These are phyloP conservation scores for Tenodera sinensis DNA, from an alignment of 2,888 invertebrate species.

Conservation along the genomic window DNA sequence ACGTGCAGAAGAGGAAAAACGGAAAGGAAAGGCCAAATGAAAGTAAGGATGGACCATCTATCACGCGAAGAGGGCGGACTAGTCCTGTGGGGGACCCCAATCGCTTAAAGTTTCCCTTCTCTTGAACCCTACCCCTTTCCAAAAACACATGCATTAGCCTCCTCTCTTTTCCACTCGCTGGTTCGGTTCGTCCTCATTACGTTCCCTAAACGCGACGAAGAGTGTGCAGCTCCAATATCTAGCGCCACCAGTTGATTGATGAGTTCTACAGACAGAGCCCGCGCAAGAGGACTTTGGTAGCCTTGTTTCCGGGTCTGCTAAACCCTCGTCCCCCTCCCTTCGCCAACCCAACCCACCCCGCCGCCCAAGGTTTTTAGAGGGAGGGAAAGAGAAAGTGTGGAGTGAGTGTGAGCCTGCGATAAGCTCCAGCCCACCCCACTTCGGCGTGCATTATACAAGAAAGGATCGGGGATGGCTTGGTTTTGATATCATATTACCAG, in stretches of 20 bases:
- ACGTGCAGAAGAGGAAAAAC: not conserved
- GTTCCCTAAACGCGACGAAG: not conserved
- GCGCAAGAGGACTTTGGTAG: not conserved
- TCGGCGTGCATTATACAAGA: not conserved
- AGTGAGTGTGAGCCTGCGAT: not conserved
- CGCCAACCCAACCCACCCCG: too few relatives aligned
- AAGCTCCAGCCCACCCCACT: not conserved
- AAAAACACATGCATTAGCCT: not conserved
- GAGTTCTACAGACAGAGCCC: not conserved
- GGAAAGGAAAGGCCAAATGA: not conserved
- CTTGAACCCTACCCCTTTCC: not conserved
- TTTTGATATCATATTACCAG: not conserved
- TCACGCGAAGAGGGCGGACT: not conserved
- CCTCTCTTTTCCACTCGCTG: too few relatives aligned
- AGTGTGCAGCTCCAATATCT: not conserved
- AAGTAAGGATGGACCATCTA: not conserved
- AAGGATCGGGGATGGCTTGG: not conserved
- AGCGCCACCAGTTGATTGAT: not conserved
- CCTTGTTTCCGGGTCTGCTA: not conserved
- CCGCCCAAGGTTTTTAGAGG: not conserved
- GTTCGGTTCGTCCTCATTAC: not conserved
- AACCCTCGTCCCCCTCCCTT: not conserved
- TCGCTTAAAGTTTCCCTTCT: not conserved
- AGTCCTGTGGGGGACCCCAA: not conserved
- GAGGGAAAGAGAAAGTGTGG: not conserved